Evolutionary conservation across 2,113 vertebrate genomes (phyloP).

Genomic region (Mixornis gularis): DNA sequence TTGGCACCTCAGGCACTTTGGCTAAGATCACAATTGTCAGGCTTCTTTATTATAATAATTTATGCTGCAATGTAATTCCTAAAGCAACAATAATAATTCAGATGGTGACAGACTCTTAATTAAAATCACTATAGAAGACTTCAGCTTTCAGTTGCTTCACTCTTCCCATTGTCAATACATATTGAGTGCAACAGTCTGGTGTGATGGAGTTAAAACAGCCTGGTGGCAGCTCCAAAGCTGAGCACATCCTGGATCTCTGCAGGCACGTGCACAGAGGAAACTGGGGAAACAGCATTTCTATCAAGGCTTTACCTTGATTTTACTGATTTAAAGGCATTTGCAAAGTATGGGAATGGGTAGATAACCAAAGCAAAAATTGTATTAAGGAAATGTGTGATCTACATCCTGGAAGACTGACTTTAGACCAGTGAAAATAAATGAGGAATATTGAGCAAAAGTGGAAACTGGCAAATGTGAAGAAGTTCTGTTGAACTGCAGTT

Average conservation of each 20-base stretch:
- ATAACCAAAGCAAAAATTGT: background rate
- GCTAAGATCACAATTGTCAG: background rate
- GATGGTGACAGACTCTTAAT: constrained; percentile 24
- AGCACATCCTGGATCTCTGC: background rate
- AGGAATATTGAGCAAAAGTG: background rate
- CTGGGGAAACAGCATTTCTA: background rate
- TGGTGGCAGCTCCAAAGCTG: background rate
- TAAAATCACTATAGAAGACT: background rate
- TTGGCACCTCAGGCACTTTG: background rate
- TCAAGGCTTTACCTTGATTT: background rate
- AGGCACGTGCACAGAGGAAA: background rate
- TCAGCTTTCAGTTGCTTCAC: background rate
- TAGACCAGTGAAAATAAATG: background rate
- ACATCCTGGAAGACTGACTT: background rate
- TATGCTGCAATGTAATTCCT: constrained; percentile 22
- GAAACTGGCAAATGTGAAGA: background rate
- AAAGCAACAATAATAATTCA: constrained; percentile 43
- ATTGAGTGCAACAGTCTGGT: background rate
- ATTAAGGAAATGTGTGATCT: background rate
- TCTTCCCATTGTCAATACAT: background rate
- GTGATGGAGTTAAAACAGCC: background rate
- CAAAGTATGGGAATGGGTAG: background rate
- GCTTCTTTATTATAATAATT: constrained; percentile 10
- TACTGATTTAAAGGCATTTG: background rate
- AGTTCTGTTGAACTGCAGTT: background rate